Evolutionary conservation across 2,797 vertebrate species (phyloP), one percentile per base, ranked within the genome.

Genomic region (Buphagus erythrorhynchus): DNA sequence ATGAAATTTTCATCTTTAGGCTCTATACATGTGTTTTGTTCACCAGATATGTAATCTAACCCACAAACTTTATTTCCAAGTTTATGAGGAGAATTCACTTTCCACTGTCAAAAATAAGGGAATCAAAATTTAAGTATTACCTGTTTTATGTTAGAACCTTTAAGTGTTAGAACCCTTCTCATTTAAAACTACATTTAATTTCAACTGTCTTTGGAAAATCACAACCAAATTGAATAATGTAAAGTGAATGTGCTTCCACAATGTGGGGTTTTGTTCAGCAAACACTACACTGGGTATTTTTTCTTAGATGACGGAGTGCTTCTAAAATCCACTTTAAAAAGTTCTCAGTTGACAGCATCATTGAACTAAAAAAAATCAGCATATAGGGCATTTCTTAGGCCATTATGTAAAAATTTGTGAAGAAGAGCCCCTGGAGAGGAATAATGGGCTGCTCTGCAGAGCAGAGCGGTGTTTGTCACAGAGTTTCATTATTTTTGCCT

Each of bases 151-250:
- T 62, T 69, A 76, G 16, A 82, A 63, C 3, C 2, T 40, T 55
- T 58, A 35, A 68, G 35, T 62, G 3, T 16, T 58, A 68, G n/a
- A 57, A 51, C 1, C 25, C 26, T 48, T 57, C 18, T 25, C 25
- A 61, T 62, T 67, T 66, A 78, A 91, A 90, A 78, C 67, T 58
- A 52, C 5, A 33, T 81, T 81, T 88, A 5, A 49, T 90, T 75
- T 84, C 17, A 33, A 43, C 13, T 58, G 8, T 40, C 29, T 59
- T 89, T 14, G 36, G 49, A 69, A 76, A 94, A 94, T 45, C 26
- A 87, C 20, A 85, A 4, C 12, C 36, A 28, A 29, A 92, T 16
- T 24, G 36, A 48, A 43, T 46, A 65, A 52, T 11, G 4, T 74
- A 35, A 83, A 82, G 29, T 16, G 21, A 83, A 31, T 5, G 1